Evolutionary conservation across 2,113 vertebrate genomes (phyloP).

Genomic region (Natator depressus): DNA sequence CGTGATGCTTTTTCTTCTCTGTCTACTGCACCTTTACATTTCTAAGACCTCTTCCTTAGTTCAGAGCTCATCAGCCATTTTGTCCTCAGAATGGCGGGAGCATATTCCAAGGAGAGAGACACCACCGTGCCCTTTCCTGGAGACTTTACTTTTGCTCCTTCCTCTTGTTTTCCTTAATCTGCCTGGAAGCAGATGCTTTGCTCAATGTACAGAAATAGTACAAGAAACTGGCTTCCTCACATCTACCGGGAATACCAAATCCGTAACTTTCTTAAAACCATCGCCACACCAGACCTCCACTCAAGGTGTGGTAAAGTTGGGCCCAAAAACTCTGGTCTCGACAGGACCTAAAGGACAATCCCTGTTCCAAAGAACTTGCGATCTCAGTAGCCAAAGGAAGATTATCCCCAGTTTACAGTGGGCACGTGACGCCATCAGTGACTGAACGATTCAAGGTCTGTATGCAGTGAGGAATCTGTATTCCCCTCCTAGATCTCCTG

Average conservation of each 20-base stretch:
- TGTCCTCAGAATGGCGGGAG: background rate
- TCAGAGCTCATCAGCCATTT: background rate
- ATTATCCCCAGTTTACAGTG: background rate
- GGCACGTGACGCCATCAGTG: background rate
- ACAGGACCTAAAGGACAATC: background rate
- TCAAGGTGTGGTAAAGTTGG: background rate
- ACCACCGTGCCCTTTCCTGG: background rate
- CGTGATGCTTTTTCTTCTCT: background rate
- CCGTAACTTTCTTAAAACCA: background rate
- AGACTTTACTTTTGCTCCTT: background rate
- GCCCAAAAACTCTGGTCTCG: background rate
- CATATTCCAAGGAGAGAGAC: background rate
- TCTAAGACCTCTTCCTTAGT: accelerated
- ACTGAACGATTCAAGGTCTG: background rate
- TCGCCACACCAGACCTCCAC: background rate
- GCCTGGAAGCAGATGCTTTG: background rate
- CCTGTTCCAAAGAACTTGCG: background rate
- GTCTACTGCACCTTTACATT: accelerated
- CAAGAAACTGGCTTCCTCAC: background rate
- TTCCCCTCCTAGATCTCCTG: too few species aligned
- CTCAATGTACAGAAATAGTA: background rate
- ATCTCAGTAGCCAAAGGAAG: background rate
- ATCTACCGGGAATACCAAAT: background rate
- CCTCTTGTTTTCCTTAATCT: background rate
- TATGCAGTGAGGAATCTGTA: background rate